A percentile compares a stretch with the other conserved stretches of the same genome.
These are phyloP conservation scores for Zaprionus kolodkinae DNA, from an alignment of 1,140 invertebrate genomes.

Conservation along the genomic window DNA sequence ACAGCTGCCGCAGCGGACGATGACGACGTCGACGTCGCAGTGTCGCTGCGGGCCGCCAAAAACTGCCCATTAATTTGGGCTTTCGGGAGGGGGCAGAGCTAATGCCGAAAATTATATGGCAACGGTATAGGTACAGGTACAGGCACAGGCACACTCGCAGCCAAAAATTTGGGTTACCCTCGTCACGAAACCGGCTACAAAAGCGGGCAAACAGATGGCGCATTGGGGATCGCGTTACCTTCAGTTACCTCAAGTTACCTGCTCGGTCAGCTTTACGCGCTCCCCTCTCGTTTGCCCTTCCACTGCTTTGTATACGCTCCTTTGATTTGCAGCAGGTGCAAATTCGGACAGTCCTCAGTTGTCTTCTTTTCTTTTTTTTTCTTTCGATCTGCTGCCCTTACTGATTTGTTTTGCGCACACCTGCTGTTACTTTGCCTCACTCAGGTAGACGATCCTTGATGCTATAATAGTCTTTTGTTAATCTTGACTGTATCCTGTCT, in stretches of 20 bases:
- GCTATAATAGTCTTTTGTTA: constrained; percentile 62
- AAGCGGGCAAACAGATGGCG: constrained; percentile 61
- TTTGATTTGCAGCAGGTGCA: constrained; percentile 79
- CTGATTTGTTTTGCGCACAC: constrained; percentile 75
- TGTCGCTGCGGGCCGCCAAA: constrained; percentile 31
- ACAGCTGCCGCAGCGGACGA: constrained; percentile 62
- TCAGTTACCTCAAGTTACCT: constrained; percentile 44
- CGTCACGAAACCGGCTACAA: constrained; percentile 48
- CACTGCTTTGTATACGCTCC: constrained; percentile 21
- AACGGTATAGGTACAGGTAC: constrained; percentile 61
- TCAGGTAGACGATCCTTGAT: constrained; percentile 56
- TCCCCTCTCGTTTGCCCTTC: neutral
- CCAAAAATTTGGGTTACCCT: constrained; percentile 77
- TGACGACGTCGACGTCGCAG: constrained; percentile 12
- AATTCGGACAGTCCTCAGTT: constrained; percentile 44
- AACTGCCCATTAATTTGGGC: constrained; percentile 67
- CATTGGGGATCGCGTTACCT: constrained; percentile 67
- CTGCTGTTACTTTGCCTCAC: constrained; percentile 54
- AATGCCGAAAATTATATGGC: constrained; percentile 78
- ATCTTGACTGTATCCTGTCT: constrained; percentile 66
- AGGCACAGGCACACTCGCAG: neutral
- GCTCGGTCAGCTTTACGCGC: constrained; percentile 35
- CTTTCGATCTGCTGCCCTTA: constrained; percentile 46
- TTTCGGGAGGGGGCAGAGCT: constrained; percentile 51
- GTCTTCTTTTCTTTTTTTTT: constrained; percentile 42